Base-by-base conservation (phyloP, 2,888 invertebrate species). In the Apoderus coryli region DNA sequence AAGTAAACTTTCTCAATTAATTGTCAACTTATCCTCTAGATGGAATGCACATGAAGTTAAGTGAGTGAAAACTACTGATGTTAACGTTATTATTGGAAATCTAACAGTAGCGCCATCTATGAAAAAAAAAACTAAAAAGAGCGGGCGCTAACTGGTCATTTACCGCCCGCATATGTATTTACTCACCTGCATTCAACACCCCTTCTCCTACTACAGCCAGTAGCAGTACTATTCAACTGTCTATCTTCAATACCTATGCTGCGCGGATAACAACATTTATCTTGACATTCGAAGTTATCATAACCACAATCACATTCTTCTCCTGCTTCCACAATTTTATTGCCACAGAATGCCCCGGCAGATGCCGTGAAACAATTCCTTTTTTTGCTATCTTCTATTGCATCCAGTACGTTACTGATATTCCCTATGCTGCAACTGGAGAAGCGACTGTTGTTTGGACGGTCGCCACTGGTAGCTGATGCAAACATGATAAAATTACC, bases 401-500 rank as follows among this genome's bases (percentile, higher is more conserved):
- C 89, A 54, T 92, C 85, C 13, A 96, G 61, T 2, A 96, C 93
- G 40, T 82, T 79, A 35, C 90, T 89, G 50, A 96, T 93, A 61
- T 95, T 96, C 37, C 85, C 80, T 38, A 89, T 73, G 47, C 90
- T 92, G 61, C 98, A 98, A 11, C 75, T 69, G 1, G 90, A 92
- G 67, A 99, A 99, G 53, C 88, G 82, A 49, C 90, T 92, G 63
- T 99, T 99, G 65, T 98, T 96, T 6, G 86, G 84, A 31, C 92
- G 74, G 64, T 96, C 95, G 29, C 98, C 98, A 38, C 90, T 90
- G 0, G 98, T 99, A 5, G 98, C 98, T 28, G 93, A 93, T 10
- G 95, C 92, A 60, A 95, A 99, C 98, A 99, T 99, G 49, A 99
- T 98, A 61, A 74, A 99, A 68, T 99, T 99, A 33, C 98, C 98